These are phyloP conservation scores for Eidolon helvum DNA, from an alignment of 2,113 vertebrate species.

Conservation along the genomic window DNA sequence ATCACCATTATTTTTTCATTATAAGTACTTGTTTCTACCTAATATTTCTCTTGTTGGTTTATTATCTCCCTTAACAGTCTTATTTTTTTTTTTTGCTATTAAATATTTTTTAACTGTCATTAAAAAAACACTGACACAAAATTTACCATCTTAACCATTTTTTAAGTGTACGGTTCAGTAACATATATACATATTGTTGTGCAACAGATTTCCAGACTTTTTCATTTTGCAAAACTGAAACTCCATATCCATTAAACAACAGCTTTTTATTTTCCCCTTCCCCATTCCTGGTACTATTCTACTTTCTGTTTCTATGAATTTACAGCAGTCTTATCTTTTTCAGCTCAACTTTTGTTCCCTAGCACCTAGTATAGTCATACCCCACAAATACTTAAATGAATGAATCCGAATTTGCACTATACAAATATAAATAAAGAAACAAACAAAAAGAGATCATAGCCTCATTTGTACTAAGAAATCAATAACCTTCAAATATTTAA, in stretches of 20 bases:
- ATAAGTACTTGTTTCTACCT: not conserved
- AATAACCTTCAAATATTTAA: not conserved
- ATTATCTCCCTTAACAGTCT: not conserved
- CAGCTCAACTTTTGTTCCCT: not conserved
- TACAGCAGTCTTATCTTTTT: not conserved
- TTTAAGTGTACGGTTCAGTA: not conserved
- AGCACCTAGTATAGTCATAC: not conserved
- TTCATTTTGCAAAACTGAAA: constrained; percentile 30
- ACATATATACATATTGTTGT: not conserved
- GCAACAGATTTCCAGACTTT: not conserved
- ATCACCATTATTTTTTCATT: not conserved
- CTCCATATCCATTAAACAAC: not conserved
- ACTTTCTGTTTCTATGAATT: constrained; percentile 16
- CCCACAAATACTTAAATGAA: not conserved
- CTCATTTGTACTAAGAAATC: not conserved
- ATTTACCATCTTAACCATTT: not conserved
- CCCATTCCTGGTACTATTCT: not conserved
- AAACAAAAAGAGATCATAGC: not conserved
- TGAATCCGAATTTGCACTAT: not conserved
- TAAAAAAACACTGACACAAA: not conserved
- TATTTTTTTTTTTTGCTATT: not conserved
- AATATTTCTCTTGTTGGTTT: not conserved
- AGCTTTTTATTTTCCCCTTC: not conserved
- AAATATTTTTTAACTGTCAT: not conserved
- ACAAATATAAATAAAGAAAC: not conserved